Evolutionary conservation across 2,113 vertebrate genomes (phyloP), one percentile per base, ranked within the genome.

Genomic region (Microcebus lehilahytsara): DNA sequence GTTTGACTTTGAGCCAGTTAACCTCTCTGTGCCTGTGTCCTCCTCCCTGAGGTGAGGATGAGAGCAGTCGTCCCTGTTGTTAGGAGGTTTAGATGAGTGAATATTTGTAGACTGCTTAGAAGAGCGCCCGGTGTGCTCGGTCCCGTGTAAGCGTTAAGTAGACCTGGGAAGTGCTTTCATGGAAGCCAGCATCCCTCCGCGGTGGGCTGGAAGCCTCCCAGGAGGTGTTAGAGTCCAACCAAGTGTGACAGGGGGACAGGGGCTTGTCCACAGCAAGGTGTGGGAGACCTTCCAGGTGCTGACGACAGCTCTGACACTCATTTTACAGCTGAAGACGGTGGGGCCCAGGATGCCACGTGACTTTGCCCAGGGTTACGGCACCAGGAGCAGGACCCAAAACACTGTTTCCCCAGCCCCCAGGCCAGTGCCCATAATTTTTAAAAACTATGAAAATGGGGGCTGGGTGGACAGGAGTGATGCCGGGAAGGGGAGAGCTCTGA

Each of bases 121-220:
- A 20, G 42, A 10, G 22, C 34, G 60, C 27, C 40, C 1, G 1
- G 19, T 3, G 2, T 2, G 6, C 30, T 0, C 20, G 34, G 23
- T 14, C 11, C 62, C 9, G 1, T 16, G 23, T 34, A 46, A 46
- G 19, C 5, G 49, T 74, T 12, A 14, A 40, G 4, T 9, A 46
- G 46, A 66, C 23, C 0, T 0, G 3, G 72, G 27, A 37, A 5
- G 56, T 5, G 32, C 72, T 69, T 42, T 64, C 27, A 14, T 9
- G 32, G 78, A 37, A 46, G 64, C 30, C 34, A 58, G 51, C 49
- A 32, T 12, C 51, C 20, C 4, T 32, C 49, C 30, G 1, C 0
- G 4, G 8, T 46, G 3, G 34, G 11, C 23, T 20, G 32, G 32
- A 22, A 2, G 23, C 40, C 32, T 66, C 40, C 32, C 14, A 22